Percentiles rank a stretch among this genome's conserved stretches.
phyloP scores from a whole-genome alignment of 2,888 invertebrate species.

The Zele albiditarsus region DNA sequence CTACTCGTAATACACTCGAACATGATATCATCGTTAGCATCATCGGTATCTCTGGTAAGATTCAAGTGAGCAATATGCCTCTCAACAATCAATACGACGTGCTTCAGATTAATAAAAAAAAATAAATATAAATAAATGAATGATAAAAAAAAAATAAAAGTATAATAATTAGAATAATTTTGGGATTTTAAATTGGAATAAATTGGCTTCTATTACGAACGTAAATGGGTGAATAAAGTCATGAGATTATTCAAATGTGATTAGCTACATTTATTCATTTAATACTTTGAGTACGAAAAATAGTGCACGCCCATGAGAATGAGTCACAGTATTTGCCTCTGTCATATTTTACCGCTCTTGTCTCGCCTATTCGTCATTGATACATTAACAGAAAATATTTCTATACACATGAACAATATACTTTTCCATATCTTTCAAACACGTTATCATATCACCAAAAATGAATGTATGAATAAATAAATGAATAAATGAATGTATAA shows the following conservation, averaged over 20 bases:
- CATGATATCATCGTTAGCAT: slow-evolving; percentile 64
- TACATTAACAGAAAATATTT: slow-evolving; percentile 38
- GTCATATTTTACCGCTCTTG: slow-evolving; percentile 38
- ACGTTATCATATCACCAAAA: slow-evolving; percentile 38
- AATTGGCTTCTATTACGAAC: not conserved
- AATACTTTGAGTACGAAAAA: slow-evolving; percentile 19
- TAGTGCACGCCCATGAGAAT: slow-evolving; percentile 48
- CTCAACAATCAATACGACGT: not conserved
- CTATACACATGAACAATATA: slow-evolving; percentile 6
- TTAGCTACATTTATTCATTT: slow-evolving; percentile 16
- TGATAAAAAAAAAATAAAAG: not conserved
- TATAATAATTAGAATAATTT: not conserved
- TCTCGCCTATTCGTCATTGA: slow-evolving; percentile 45
- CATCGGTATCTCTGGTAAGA: not conserved
- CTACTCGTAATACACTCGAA: slow-evolving; percentile 50
- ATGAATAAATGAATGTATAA: not conserved
- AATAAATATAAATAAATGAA: not conserved
- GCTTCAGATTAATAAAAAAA: not conserved
- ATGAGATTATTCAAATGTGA: slow-evolving; percentile 8
- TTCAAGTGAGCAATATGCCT: not conserved
- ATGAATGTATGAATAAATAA: not conserved
- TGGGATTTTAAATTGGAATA: not conserved
- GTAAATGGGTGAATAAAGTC: not conserved
- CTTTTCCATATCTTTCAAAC: not conserved
- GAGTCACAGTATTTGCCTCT: slow-evolving; percentile 47